A percentile compares a stretch with the other conserved stretches of the same genome.
phyloP scores from a whole-genome alignment of 1,140 invertebrate species.

The Dolichoris vasculosae region DNA sequence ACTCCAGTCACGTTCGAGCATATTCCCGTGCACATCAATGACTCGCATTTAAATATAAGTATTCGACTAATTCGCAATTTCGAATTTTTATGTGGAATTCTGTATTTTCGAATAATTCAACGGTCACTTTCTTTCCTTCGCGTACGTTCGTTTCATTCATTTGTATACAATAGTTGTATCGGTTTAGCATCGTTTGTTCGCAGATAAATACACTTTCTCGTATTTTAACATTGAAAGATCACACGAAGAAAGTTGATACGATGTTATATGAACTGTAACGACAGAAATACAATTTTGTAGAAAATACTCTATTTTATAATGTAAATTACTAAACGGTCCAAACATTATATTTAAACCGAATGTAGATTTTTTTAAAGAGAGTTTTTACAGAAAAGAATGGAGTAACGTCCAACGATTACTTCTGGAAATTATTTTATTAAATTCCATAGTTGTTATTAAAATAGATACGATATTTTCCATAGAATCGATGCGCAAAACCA shows the following conservation, averaged over 20 bases:
- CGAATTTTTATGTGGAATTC: constrained; percentile 43
- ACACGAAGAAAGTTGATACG: constrained; percentile 32
- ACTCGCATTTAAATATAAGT: constrained; percentile 39
- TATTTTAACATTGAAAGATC: constrained; percentile 48
- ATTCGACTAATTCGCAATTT: constrained; percentile 39
- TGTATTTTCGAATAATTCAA: constrained; percentile 46
- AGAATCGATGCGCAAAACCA: too few relatives aligned
- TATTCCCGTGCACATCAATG: constrained; percentile 17
- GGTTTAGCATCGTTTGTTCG: constrained; percentile 18
- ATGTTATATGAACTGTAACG: constrained; percentile 18
- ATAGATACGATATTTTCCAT: too few relatives aligned
- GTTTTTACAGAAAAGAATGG: too few relatives aligned
- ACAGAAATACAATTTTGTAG: constrained; percentile 28
- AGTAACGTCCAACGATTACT: too few relatives aligned
- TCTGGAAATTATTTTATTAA: too few relatives aligned
- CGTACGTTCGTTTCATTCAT: constrained; percentile 22
- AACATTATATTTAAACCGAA: too few relatives aligned
- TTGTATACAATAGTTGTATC: constrained; percentile 51
- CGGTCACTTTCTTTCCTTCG: constrained; percentile 30
- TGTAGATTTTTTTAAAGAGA: too few relatives aligned
- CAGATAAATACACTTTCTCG: constrained; percentile 30
- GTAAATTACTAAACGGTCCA: background rate
- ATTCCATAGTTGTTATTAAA: too few relatives aligned
- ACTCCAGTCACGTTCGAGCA: background rate
- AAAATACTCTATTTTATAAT: background rate